Evolutionary conservation across 2,113 vertebrate species (phyloP).

Genomic region (Bothrops jararaca): DNA sequence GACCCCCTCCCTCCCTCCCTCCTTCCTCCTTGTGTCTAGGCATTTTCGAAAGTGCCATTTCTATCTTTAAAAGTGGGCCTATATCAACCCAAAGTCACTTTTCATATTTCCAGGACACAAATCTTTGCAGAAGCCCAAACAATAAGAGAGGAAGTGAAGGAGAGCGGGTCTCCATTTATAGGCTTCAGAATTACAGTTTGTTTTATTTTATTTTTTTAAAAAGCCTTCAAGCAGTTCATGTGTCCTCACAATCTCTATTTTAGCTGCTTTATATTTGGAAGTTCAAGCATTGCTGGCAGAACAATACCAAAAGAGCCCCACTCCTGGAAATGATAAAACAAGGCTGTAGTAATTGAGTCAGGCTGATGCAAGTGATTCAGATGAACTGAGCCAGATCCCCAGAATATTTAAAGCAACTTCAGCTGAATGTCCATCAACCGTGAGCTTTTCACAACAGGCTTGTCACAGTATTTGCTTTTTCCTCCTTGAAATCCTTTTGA

Average conservation of each 20-base stretch:
- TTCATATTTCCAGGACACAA: rapidly evolving
- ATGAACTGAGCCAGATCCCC: background rate
- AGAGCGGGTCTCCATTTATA: background rate
- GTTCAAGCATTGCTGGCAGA: background rate
- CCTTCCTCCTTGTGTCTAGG: background rate
- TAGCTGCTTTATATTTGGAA: constrained; percentile 20
- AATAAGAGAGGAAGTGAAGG: background rate
- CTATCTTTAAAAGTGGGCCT: background rate
- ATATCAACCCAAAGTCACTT: background rate
- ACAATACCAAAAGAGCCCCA: background rate
- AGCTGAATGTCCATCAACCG: background rate
- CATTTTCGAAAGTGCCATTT: background rate
- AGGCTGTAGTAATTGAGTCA: background rate
- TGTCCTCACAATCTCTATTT: constrained; percentile 9
- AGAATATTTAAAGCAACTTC: background rate
- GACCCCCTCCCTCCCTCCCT: background rate
- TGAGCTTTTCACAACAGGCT: background rate
- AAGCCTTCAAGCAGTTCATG: background rate
- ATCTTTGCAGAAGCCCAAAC: constrained; percentile 1
- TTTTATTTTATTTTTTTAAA: background rate
- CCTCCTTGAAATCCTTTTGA: background rate
- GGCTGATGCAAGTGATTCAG: background rate
- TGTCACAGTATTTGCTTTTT: background rate
- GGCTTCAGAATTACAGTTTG: background rate
- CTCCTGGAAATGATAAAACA: constrained; percentile 8